These are phyloP conservation scores for Apostichopus parvimensis DNA, from an alignment of 35 echinoderm and acorn worm species.

Conservation along the genomic window DNA sequence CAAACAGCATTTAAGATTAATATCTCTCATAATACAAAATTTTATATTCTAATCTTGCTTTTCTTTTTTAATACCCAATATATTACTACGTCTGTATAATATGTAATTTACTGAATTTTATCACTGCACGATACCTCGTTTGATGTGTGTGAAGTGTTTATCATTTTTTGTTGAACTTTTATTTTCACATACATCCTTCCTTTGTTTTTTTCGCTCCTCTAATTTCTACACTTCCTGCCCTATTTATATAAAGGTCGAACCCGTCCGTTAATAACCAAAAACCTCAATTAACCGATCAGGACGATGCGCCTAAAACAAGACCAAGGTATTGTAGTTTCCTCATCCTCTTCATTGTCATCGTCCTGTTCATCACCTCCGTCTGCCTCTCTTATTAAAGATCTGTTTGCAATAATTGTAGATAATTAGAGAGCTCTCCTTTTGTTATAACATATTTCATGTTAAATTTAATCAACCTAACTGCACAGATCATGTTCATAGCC, in stretches of 20 bases:
- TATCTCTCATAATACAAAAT: too few relatives aligned
- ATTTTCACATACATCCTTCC: not conserved
- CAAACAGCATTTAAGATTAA: too few relatives aligned
- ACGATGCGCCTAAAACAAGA: not conserved
- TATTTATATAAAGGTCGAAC: not conserved
- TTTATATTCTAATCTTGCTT: too few relatives aligned
- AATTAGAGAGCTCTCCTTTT: too few relatives aligned
- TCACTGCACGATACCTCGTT: not conserved
- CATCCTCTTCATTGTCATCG: not conserved
- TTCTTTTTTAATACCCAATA: too few relatives aligned
- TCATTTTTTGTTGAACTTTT: not conserved
- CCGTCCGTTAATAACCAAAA: not conserved
- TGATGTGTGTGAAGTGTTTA: not conserved
- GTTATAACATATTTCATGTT: too few relatives aligned
- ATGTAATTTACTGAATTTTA: too few relatives aligned
- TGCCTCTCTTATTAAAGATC: not conserved
- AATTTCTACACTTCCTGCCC: not conserved
- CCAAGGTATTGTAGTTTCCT: not conserved
- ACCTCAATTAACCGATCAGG: not conserved
- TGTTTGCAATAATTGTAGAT: not conserved
- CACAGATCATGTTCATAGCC: too few relatives aligned
- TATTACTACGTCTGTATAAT: too few relatives aligned
- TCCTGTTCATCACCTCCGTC: not conserved
- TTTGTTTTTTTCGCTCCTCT: not conserved
- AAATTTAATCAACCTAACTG: too few relatives aligned